Evolutionary conservation across 2,113 vertebrate genomes (phyloP).

Genomic region (Xyrauchen texanus): DNA sequence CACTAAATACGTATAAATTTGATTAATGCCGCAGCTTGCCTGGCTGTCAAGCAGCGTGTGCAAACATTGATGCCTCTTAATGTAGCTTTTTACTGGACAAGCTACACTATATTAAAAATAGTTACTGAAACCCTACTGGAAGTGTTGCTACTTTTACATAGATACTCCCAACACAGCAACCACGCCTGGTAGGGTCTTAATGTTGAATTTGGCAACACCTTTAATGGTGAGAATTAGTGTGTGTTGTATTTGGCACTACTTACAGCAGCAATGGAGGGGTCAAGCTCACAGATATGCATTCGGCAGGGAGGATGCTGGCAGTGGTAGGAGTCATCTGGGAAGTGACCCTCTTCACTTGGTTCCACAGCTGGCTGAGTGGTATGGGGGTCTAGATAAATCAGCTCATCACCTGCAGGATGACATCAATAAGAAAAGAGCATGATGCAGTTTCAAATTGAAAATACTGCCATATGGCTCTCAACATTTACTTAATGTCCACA

Average conservation of each 20-base stretch:
- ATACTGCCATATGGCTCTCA: neutral
- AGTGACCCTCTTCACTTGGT: conserved; percentile 69
- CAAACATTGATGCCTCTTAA: no score
- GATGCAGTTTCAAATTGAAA: neutral
- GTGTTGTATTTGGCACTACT: conserved; percentile 14
- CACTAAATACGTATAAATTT: no score
- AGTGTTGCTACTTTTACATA: no score
- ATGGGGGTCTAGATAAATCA: conserved; percentile 96
- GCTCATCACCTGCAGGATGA: conserved; percentile 82
- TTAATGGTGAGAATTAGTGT: no score
- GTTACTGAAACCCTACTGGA: no score
- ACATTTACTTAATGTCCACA: neutral
- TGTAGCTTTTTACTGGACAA: no score
- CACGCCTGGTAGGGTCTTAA: no score
- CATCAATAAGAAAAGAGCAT: neutral
- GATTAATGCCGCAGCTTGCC: no score
- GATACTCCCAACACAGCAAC: no score
- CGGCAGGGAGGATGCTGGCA: conserved; percentile 95
- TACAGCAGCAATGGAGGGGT: conserved; percentile 96
- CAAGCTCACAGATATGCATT: conserved; percentile 94
- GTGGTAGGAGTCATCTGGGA: conserved; percentile 91
- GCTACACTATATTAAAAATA: no score
- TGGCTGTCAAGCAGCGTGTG: no score
- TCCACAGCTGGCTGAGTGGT: conserved; percentile 92
- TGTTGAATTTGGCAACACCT: no score